Evolutionary conservation across 2,888 invertebrate species (phyloP).

Genomic region (Entomobrya proxima): DNA sequence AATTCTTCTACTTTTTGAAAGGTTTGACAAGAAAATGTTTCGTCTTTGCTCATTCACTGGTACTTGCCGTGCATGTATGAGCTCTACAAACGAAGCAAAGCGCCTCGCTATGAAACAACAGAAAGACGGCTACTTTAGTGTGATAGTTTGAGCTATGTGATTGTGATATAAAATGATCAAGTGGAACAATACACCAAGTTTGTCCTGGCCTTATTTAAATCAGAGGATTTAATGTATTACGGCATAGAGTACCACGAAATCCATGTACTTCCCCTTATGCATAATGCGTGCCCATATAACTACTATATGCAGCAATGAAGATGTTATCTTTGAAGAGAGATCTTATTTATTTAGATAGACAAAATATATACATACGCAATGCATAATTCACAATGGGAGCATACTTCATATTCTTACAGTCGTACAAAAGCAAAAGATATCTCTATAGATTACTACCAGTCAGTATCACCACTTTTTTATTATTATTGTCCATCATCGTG

Average conservation of each 20-base stretch:
- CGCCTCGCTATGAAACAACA: background rate
- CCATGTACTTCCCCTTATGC: background rate
- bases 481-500: background rate
- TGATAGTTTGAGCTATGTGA: background rate
- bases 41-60: conserved; percentile 36
- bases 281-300: background rate
- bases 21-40: conserved; percentile 62
- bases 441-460: background rate
- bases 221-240: conserved; percentile 20
- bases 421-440: background rate
- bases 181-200: conserved; percentile 63
- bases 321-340: conserved; percentile 30
- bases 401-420: background rate
- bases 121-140: background rate
- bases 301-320: conserved; percentile 53
- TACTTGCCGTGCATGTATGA: no score
- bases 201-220: conserved; percentile 54
- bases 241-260: conserved; percentile 33
- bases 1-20: conserved; percentile 65
- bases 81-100: conserved; percentile 7
- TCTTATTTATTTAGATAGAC: conserved; percentile 41
- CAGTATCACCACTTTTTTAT: background rate
- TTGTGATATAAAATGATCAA: conserved; percentile 36
- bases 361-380: background rate
- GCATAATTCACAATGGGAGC: background rate